phyloP scores from a whole-genome alignment of 2,797 vertebrate species.

The Lepus oiostolus region DNA sequence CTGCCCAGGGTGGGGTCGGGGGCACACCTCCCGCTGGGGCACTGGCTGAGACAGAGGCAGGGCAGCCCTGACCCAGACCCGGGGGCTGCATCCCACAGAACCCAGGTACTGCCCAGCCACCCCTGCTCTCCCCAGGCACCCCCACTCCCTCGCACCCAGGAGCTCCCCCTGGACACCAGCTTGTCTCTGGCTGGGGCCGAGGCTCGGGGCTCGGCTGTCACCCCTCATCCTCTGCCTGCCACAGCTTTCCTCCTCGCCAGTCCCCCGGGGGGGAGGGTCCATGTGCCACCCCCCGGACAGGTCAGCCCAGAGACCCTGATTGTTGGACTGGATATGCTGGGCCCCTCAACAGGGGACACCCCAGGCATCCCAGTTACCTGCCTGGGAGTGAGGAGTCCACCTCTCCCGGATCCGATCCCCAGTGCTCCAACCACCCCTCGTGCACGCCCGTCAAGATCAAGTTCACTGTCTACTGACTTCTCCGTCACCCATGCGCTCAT shows the following conservation, averaged over 20 bases:
- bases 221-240: not conserved
- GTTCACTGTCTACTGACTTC: not conserved
- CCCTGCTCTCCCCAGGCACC: too few relatives aligned
- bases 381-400: conserved; percentile 81
- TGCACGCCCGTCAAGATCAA: too few relatives aligned
- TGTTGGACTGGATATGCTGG: conserved; percentile 88
- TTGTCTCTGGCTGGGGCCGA: not conserved
- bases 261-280: not conserved
- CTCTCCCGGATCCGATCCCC: too few relatives aligned
- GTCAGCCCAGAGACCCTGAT: conserved; percentile 63
- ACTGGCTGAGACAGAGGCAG: conserved; percentile 90
- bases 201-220: not conserved
- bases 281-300: conserved; percentile 81
- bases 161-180: not conserved
- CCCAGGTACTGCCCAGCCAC: not conserved
- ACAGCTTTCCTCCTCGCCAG: too few relatives aligned
- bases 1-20: conserved; percentile 79
- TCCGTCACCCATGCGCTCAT: not conserved
- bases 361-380: conserved; percentile 89
- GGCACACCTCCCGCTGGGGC: conserved; percentile 84
- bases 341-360: conserved; percentile 82
- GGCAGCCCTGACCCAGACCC: conserved; percentile 14
- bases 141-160: not conserved
- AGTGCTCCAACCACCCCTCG: too few relatives aligned
- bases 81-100: not conserved